Conservation (phyloP, 64 coral and sea anemone genomes). For the Anthopleura sola region DNA sequence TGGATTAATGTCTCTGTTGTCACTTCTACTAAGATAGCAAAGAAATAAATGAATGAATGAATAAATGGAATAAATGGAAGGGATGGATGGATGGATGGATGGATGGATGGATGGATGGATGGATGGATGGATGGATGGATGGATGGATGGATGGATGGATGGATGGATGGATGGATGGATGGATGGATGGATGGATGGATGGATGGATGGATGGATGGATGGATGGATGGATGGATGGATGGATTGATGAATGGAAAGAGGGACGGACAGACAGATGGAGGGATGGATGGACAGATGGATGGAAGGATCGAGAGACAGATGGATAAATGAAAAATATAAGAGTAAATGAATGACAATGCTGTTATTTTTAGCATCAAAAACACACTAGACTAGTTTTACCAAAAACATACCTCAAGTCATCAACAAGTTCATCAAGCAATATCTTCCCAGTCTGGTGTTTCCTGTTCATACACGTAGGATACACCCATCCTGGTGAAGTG, state of each 20-base stretch:
- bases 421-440: neutral
- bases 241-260: too few relatives aligned
- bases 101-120: neutral
- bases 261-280: too few relatives aligned
- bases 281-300: too few relatives aligned
- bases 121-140: neutral
- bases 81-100: neutral
- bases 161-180: neutral
- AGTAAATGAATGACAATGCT: neutral
- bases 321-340: too few relatives aligned
- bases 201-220: neutral
- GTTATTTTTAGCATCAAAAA: neutral
- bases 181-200: neutral
- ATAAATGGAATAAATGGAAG: neutral
- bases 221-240: neutral
- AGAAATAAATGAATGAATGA: neutral
- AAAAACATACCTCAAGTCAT: neutral
- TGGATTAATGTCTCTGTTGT: neutral
- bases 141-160: neutral
- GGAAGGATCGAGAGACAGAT: too few relatives aligned
- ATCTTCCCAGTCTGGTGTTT: neutral
- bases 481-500: constrained; percentile 42
- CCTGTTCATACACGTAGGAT: neutral
- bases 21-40: neutral
- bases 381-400: neutral